Evolutionary conservation across 2,113 vertebrate genomes (phyloP).

Genomic region (Trogon surrucura): DNA sequence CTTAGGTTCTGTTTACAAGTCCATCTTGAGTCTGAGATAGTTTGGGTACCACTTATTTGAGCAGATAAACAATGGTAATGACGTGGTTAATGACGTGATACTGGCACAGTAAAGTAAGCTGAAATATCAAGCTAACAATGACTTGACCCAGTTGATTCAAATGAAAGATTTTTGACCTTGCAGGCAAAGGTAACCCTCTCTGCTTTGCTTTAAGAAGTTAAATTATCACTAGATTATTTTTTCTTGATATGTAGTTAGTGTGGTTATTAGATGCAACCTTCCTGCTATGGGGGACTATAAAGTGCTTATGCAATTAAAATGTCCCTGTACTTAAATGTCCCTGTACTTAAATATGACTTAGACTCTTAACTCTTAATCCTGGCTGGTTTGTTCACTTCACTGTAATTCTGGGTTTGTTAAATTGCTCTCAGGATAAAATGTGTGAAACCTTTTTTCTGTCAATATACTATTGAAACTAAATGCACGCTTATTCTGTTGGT

Average conservation of each 20-base stretch:
- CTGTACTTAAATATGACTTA: neutral
- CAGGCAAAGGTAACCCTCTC: neutral
- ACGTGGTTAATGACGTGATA: rapidly evolving
- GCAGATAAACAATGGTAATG: neutral
- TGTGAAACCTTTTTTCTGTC: neutral
- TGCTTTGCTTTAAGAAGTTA: neutral
- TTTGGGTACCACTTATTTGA: neutral
- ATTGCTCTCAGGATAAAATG: neutral
- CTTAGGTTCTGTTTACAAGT: neutral
- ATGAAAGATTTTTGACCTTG: neutral
- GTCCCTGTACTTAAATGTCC: neutral
- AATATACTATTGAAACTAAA: neutral
- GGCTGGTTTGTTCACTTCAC: neutral
- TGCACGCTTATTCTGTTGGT: neutral
- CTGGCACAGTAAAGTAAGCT: neutral
- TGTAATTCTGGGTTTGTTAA: neutral
- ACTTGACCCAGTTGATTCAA: neutral
- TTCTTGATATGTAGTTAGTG: neutral
- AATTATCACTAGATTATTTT: neutral
- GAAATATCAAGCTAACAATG: neutral
- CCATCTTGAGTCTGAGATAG: neutral
- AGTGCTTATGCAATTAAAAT: neutral
- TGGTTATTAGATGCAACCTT: neutral
- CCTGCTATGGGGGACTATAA: neutral
- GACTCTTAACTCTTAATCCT: neutral